Evolutionary conservation across 2,888 invertebrate species (phyloP).

Genomic region (Rosalia funebris): DNA sequence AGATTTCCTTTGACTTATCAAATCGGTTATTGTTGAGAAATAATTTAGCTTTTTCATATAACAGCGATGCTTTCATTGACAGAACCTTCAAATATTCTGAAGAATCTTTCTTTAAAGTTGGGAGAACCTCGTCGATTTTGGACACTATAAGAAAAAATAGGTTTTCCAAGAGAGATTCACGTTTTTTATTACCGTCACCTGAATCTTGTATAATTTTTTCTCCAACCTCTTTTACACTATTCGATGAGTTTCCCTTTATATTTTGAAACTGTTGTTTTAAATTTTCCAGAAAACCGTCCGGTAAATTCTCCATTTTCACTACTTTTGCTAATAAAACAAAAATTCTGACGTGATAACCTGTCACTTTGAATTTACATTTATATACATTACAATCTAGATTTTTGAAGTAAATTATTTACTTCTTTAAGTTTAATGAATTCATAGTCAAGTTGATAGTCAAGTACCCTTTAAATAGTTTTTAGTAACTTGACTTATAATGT

Average conservation of each 20-base stretch:
- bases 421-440: too few species aligned
- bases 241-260: conserved; percentile 15
- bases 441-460: too few species aligned
- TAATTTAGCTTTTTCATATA: conserved; percentile 61
- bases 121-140: conserved; percentile 45
- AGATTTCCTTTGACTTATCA: conserved; percentile 46
- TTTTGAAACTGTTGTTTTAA: conserved; percentile 31
- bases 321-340: neutral
- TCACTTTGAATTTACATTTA: conserved; percentile 17
- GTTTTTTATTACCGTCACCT: conserved; percentile 35
- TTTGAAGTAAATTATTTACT: too few species aligned
- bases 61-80: conserved; percentile 58
- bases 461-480: too few species aligned
- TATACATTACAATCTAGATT: neutral
- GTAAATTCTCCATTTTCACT: conserved; percentile 12
- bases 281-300: conserved; percentile 12
- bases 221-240: conserved; percentile 4
- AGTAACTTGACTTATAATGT: too few species aligned
- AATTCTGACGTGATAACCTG: conserved; percentile 22
- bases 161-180: conserved; percentile 38
- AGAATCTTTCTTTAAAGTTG: conserved; percentile 34
- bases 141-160: conserved; percentile 40
- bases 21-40: conserved; percentile 50
- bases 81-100: conserved; percentile 50
- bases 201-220: conserved; percentile 24